Evolutionary conservation across 2,888 invertebrate genomes (phyloP).

Genomic region (Pollenia labialis): DNA sequence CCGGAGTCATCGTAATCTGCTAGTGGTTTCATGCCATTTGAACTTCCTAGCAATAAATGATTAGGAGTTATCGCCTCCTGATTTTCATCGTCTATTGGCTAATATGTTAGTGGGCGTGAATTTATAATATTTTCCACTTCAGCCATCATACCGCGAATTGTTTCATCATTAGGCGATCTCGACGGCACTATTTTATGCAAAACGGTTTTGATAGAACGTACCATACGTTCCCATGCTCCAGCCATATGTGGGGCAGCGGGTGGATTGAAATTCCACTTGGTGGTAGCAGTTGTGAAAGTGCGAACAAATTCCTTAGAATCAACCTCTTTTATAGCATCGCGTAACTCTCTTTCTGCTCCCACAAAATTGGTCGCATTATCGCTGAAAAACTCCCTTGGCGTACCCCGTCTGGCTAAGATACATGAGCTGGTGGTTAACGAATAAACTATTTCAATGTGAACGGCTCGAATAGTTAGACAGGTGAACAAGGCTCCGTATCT

Average conservation of each 20-base stretch:
- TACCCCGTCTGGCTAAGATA: slow-evolving; percentile 40
- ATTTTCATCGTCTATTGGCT: too few species aligned
- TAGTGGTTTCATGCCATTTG: slow-evolving; percentile 59
- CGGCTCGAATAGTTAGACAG: slow-evolving; percentile 41
- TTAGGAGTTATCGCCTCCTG: too few species aligned
- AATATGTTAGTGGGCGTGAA: too few species aligned
- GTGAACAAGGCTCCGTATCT: slow-evolving; percentile 34
- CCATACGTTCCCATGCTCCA: slow-evolving; percentile 38
- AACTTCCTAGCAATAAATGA: slow-evolving; percentile 53
- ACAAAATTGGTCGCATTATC: slow-evolving; percentile 30
- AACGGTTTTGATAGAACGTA: too few species aligned
- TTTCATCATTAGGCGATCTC: neutral
- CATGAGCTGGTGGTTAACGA: slow-evolving; percentile 32
- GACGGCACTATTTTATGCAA: neutral
- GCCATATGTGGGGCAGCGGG: slow-evolving; percentile 28
- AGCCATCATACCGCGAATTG: neutral
- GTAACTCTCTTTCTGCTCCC: slow-evolving; percentile 64
- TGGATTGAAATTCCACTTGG: slow-evolving; percentile 35
- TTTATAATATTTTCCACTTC: too few species aligned
- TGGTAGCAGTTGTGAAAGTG: slow-evolving; percentile 30
- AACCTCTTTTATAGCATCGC: slow-evolving; percentile 40
- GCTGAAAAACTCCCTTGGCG: slow-evolving; percentile 46
- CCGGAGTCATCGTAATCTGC: slow-evolving; percentile 39
- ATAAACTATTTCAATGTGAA: slow-evolving; percentile 40
- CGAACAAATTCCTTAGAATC: slow-evolving; percentile 5